Base-by-base conservation (phyloP, 2,797 vertebrate genomes). In the Macropus fuliginosus region DNA sequence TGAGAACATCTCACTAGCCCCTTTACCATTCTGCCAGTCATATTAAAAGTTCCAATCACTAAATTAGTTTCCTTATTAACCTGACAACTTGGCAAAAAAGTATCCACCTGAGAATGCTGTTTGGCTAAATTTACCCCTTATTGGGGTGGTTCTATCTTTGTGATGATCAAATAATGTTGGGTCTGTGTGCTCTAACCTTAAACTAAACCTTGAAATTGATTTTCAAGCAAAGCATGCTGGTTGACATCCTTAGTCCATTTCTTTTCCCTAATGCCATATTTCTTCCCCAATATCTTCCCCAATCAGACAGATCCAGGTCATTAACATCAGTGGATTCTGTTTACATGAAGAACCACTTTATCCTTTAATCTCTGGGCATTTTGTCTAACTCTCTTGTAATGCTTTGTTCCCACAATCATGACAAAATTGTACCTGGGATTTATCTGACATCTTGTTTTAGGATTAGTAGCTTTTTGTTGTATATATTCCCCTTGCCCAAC, bases 311-410 rank as follows among this genome's bases (percentile, higher is more conserved):
- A 91, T 11, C 5, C 18, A 56, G 54, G 66, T 91, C 54, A 50
- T 92, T 90, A 50, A 24, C 18, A 54, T 54, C 40, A 55, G 27
- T 11, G 29, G 6, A 87, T 91, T 2, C 66, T 92, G 56, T 24
- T 46, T 16, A 18, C 18, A 5, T 18, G 54, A 95, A 92, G 56
- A 57, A 94, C 66, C n/a, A 92, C 1, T 54, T 40, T 90, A 93
- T 92, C 92, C 54, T 94, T 31, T 93, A 57, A 93, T 55, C 1
- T 27, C 56, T n/a, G 46, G 40, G 31, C 55, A 55, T 92, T 95
- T 90, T 95, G 90, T 91, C 59, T 94, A 59, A 16, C 31, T 96
- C 57, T 95, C 5, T 92, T 96, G n/a, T 91, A 91, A 55, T 94
- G 9, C 54, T 91, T 91, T 92, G 56, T 56, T 93, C 28, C 91